Evolutionary conservation across 2,113 vertebrate genomes (phyloP).

Genomic region (Phasianus colchicus): DNA sequence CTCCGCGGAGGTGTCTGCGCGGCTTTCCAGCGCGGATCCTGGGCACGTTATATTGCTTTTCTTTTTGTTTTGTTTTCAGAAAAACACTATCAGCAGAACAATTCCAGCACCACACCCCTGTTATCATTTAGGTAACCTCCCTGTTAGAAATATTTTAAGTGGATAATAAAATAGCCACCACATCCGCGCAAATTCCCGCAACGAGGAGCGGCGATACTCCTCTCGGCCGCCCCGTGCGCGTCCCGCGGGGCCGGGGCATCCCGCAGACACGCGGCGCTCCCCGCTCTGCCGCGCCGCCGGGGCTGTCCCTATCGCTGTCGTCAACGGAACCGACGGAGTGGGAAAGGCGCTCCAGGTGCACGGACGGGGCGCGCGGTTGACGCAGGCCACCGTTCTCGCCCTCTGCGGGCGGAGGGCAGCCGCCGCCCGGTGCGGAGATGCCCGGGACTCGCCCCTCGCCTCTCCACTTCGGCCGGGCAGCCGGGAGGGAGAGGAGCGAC

Average conservation of each 20-base stretch:
- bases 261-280: neutral
- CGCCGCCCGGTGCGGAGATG: neutral
- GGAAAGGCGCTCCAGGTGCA: neutral
- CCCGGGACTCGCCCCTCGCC: neutral
- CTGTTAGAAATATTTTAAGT: conserved; percentile 40
- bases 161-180: conserved; percentile 50
- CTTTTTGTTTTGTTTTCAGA: conserved; percentile 15
- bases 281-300: neutral
- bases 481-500: neutral
- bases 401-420: neutral
- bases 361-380: neutral
- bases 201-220: neutral
- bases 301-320: neutral
- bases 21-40: neutral
- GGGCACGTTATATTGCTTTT: neutral
- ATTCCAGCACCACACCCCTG: conserved; percentile 65
- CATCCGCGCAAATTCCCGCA: conserved; percentile 32
- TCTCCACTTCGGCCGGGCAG: neutral
- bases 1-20: neutral
- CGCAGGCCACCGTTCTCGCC: neutral
- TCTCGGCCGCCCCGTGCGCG: neutral
- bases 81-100: conserved; percentile 27
- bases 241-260: neutral
- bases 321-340: neutral
- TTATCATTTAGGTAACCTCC: conserved; percentile 68